Evolutionary conservation across 2,888 invertebrate species (phyloP).

Genomic region (Noctuana brunneofusca): DNA sequence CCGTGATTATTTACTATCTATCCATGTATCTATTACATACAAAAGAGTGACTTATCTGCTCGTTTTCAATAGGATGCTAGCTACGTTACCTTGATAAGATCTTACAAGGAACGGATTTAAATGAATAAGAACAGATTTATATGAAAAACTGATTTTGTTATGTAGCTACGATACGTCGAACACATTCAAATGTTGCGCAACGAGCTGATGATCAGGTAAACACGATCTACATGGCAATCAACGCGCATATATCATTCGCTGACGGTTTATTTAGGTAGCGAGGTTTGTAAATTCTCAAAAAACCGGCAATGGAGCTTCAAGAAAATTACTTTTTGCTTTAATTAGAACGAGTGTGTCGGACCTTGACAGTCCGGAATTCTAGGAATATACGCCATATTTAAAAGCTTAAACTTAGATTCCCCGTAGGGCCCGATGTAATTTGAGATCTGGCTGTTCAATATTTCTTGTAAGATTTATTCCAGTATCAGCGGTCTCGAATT

Average conservation of each 20-base stretch:
- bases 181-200: background rate
- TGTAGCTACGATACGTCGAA: no score
- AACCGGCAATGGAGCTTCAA: background rate
- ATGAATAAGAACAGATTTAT: conserved; percentile 3
- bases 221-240: background rate
- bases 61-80: conserved; percentile 11
- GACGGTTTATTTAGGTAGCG: background rate
- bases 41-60: conserved; percentile 2
- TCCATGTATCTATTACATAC: conserved; percentile 7
- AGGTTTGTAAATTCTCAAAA: background rate
- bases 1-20: conserved; percentile 10
- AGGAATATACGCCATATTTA: conserved; percentile 28
- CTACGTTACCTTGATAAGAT: conserved; percentile 11
- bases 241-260: background rate
- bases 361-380: conserved; percentile 23
- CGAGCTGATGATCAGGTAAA: background rate
- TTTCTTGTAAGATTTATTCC: conserved; percentile 1
- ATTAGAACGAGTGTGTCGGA: conserved; percentile 12
- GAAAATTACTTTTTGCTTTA: conserved; percentile 20
- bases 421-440: conserved; percentile 21
- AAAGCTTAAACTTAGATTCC: conserved; percentile 18
- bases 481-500: background rate
- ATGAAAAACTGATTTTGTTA: background rate
- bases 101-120: conserved; percentile 6
- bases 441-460: conserved; percentile 12